Base-by-base conservation (phyloP, 2,797 vertebrate species). In the Chelon labrosus region DNA sequence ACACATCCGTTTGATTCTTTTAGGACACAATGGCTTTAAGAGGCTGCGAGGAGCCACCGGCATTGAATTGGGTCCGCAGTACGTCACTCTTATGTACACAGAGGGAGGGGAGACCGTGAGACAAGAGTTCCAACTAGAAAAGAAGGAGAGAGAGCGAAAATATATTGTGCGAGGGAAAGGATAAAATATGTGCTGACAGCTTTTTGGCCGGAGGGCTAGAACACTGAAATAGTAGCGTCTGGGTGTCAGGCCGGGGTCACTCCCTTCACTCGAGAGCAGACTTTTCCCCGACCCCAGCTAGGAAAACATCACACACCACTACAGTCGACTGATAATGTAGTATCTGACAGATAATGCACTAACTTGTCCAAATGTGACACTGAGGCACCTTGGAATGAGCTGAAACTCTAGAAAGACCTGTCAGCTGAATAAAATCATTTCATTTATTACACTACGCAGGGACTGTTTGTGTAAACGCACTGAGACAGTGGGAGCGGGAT, bases 131-230 rank as follows among this genome's bases (percentile, higher is more conserved):
- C 52, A 35, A 77, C 66, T 67, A 68, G 80, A 74, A 82, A 61
- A 25, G 19, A 51, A 60, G 46, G 70, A 73, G 80, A 70, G 70
- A 55, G 68, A 62, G 70, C 31, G 71, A 70, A 86, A 87, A 87
- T 82, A 85, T 85, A 86, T 78, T 77, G 85, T 70, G 80, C 39
- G 74, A 88, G 83, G 46, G 66, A 87, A 85, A 82, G 87, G 82
- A 88, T 88, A 90, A 92, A 90, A 91, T 86, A 90, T 91, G 85
- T 90, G 89, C 77, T 90, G 92, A 94, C 90, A 92, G 91, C 80
- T 93, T 89, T 91, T 91, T 92, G 91, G 88, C 90, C 65, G 22
- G 53, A 74, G 82, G 88, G 85, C 80, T 47, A 52, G 68, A 88
- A 82, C 84, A 80, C 85, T 89, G 88, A 85, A 90, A 91, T 90